Percentiles rank a stretch among this genome's conserved stretches.
Conservation (phyloP, 30 jellyfish, hydroid and myxozoan species). For the Hydra vulgaris region DNA sequence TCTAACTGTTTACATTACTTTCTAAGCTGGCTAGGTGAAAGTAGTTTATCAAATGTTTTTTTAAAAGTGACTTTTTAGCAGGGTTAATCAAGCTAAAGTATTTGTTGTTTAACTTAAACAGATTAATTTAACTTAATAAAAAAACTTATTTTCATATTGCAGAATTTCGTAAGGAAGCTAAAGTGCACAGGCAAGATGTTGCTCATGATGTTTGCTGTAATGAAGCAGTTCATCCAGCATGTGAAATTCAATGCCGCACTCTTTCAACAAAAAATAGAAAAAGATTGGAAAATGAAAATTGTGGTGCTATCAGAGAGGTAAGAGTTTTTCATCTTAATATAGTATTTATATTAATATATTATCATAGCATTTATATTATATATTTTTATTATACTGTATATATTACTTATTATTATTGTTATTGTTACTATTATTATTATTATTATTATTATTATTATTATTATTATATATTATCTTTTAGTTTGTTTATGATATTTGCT, state of each 20-base stretch:
- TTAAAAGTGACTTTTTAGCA: no score
- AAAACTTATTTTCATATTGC: not conserved
- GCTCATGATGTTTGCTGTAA: slow-evolving; percentile 24
- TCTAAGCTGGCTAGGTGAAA: no score
- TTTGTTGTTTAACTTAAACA: no score
- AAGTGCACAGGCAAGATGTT: not conserved
- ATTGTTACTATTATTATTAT: no score
- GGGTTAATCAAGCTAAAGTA: no score
- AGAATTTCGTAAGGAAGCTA: not conserved
- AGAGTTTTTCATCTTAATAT: not conserved
- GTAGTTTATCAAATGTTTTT: no score
- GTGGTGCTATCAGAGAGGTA: slow-evolving; percentile 31
- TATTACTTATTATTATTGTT: no score
- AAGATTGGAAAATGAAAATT: slow-evolving; percentile 17
- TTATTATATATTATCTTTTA: no score
- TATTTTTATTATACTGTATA: no score
- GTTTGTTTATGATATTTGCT: no score
- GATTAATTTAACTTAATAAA: not conserved
- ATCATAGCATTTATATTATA: not conserved
- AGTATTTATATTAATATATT: not conserved
- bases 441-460: no score
- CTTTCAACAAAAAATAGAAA: slow-evolving; percentile 8
- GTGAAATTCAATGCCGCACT: slow-evolving; percentile 25
- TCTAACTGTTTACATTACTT: no score
- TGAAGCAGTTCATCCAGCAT: slow-evolving; percentile 21